Evolutionary conservation across 2,797 vertebrate genomes (phyloP).

Genomic region (Hipposideros larvatus): DNA sequence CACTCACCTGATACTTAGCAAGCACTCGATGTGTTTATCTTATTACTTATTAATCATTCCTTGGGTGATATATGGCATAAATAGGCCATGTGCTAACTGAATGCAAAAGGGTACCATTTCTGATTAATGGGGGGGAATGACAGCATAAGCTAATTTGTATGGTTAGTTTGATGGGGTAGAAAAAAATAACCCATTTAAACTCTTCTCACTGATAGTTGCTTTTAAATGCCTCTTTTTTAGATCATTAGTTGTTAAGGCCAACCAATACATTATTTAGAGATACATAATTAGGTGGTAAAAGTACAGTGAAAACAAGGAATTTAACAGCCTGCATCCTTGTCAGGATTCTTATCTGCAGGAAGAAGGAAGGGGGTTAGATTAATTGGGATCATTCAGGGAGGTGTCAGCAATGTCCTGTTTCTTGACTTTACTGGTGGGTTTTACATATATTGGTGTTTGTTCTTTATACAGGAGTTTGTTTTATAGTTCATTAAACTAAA

Average conservation of each 20-base stretch:
- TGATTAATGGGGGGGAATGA: not conserved
- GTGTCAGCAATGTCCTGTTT: not conserved
- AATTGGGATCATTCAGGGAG: not conserved
- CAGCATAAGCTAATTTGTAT: not conserved
- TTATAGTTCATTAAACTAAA: not conserved
- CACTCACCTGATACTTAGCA: not conserved
- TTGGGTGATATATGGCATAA: not conserved
- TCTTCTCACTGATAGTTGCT: not conserved
- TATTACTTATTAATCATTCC: not conserved
- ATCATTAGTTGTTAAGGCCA: constrained; percentile 17
- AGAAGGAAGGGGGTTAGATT: not conserved
- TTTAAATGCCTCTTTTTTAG: not conserved
- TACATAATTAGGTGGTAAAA: not conserved
- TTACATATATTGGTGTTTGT: not conserved
- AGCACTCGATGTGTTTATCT: not conserved
- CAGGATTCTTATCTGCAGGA: not conserved
- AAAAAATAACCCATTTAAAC: not conserved
- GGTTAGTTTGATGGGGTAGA: not conserved
- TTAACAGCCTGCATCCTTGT: not conserved
- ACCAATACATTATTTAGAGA: not conserved
- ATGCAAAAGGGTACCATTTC: not conserved
- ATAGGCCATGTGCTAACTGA: not conserved
- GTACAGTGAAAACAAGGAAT: not conserved
- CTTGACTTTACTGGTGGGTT: not conserved
- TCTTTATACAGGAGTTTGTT: not conserved